Percentiles rank a stretch among this genome's conserved stretches.
phyloP scores from a whole-genome alignment of 1,140 invertebrate species.

The Zaprionus taronus region DNA sequence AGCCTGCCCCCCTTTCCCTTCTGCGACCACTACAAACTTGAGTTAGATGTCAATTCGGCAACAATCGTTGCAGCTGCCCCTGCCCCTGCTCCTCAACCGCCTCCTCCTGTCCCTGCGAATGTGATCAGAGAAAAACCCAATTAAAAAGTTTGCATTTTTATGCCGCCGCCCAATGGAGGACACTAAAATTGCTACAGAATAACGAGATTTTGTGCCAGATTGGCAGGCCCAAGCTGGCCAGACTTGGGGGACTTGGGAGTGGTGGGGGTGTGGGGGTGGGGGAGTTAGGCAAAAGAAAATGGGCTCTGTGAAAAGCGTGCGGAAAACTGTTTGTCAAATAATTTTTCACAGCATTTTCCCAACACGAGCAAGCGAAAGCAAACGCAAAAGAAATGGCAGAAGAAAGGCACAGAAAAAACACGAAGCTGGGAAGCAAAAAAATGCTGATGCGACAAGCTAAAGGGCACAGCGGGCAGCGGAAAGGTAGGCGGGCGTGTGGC shows the following conservation, averaged over 20 bases:
- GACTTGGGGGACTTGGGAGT: not conserved
- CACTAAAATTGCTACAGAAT: slow-evolving; percentile 55
- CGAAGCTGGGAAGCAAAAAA: slow-evolving; percentile 47
- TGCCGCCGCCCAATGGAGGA: slow-evolving; percentile 47
- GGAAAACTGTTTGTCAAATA: slow-evolving; percentile 83
- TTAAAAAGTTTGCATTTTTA: slow-evolving; percentile 83
- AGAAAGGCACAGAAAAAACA: slow-evolving; percentile 21
- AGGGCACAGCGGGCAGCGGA: not conserved
- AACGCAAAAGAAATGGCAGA: not conserved
- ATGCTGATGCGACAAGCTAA: slow-evolving; percentile 44
- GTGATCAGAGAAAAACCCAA: slow-evolving; percentile 77
- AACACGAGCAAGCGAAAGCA: not conserved
- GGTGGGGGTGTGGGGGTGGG: not conserved
- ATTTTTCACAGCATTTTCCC: slow-evolving; percentile 68
- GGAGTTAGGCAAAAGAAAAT: slow-evolving; percentile 25
- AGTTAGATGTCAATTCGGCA: slow-evolving; percentile 54
- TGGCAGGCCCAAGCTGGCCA: slow-evolving; percentile 17
- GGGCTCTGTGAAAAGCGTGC: slow-evolving; percentile 51
- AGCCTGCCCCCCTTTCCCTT: no score
- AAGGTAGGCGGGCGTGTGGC: not conserved
- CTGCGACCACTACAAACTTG: slow-evolving; percentile 1
- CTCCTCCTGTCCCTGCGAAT: slow-evolving; percentile 26
- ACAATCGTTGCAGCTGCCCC: not conserved
- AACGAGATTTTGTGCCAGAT: slow-evolving; percentile 52
- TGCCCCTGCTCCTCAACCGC: not conserved